A percentile compares a stretch with the other conserved stretches of the same genome.
phyloP scores from a whole-genome alignment of 2,113 vertebrate species.

The Poeciliopsis occidentalis region DNA sequence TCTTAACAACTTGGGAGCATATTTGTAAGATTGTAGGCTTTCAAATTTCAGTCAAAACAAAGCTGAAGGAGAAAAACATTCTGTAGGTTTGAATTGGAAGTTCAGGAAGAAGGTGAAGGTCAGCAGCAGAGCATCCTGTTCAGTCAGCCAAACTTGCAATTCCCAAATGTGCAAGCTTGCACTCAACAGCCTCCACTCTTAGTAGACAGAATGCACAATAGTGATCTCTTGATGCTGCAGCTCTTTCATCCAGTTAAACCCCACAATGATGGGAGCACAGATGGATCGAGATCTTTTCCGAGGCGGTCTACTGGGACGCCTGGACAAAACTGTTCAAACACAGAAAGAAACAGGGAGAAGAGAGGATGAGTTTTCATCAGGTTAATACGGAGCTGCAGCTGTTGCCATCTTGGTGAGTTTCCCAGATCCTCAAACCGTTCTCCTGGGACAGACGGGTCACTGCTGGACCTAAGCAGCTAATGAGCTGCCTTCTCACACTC shows the following conservation, averaged over 20 bases:
- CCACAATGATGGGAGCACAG: slow-evolving; percentile 52
- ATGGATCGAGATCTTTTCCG: slow-evolving; percentile 39
- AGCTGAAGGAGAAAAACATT: not conserved
- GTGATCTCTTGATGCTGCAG: slow-evolving; percentile 53
- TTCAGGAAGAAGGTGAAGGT: slow-evolving; percentile 16
- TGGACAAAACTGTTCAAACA: slow-evolving; percentile 48
- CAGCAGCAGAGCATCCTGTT: not conserved
- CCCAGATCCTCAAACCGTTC: slow-evolving; percentile 70
- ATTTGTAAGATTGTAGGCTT: not conserved
- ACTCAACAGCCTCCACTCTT: slow-evolving; percentile 10
- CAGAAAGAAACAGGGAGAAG: slow-evolving; percentile 40
- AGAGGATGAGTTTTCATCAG: slow-evolving; percentile 75
- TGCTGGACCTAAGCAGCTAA: slow-evolving; percentile 60
- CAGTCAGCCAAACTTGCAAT: not conserved
- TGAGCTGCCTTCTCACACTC: slow-evolving; percentile 71
- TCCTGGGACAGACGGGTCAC: slow-evolving; percentile 61
- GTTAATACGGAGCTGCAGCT: slow-evolving; percentile 74
- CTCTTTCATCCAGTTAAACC: slow-evolving; percentile 49
- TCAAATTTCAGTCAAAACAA: slow-evolving; percentile 36
- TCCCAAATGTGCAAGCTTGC: not conserved
- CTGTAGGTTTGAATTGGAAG: slow-evolving; percentile 23
- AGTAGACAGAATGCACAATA: slow-evolving; percentile 5
- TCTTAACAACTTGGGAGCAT: not conserved
- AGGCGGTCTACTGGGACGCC: slow-evolving; percentile 26
- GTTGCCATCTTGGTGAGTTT: slow-evolving; percentile 69